These are phyloP conservation scores for Melieria picta DNA, from an alignment of 2,888 invertebrate species.

Conservation along the genomic window DNA sequence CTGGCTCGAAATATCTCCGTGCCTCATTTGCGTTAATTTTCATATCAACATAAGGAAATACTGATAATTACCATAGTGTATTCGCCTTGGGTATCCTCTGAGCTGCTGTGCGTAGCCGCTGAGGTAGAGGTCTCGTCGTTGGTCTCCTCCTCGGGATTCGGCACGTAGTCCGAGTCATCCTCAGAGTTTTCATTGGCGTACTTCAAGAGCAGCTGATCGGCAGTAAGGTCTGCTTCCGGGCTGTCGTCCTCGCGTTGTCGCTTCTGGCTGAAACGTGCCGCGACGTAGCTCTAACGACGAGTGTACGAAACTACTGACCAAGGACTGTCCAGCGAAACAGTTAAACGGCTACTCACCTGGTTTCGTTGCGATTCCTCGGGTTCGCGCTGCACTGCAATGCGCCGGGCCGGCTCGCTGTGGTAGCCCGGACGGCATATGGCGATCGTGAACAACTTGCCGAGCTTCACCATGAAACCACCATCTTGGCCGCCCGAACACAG, in stretches of 20 bases:
- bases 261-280: conserved; percentile 34
- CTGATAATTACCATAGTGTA: conserved; percentile 12
- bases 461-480: conserved; percentile 42
- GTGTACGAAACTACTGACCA: background rate
- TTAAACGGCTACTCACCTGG: background rate
- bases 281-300: background rate
- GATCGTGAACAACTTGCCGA: conserved; percentile 50
- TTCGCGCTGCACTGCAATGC: conserved; percentile 6
- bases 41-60: no score
- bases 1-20: no score
- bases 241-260: conserved; percentile 48
- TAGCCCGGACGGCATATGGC: conserved; percentile 56
- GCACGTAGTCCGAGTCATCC: conserved; percentile 59
- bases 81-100: conserved; percentile 30
- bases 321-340: no score
- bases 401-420: conserved; percentile 35
- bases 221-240: conserved; percentile 49
- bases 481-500: conserved; percentile 3
- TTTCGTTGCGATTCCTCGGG: background rate
- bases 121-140: conserved; percentile 34
- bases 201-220: conserved; percentile 56
- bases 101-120: conserved; percentile 4
- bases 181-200: conserved; percentile 55
- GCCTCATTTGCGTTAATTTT: no score
- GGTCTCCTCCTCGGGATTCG: conserved; percentile 45